phyloP scores from a whole-genome alignment of 2,888 invertebrate genomes.

The Heliconius sara region DNA sequence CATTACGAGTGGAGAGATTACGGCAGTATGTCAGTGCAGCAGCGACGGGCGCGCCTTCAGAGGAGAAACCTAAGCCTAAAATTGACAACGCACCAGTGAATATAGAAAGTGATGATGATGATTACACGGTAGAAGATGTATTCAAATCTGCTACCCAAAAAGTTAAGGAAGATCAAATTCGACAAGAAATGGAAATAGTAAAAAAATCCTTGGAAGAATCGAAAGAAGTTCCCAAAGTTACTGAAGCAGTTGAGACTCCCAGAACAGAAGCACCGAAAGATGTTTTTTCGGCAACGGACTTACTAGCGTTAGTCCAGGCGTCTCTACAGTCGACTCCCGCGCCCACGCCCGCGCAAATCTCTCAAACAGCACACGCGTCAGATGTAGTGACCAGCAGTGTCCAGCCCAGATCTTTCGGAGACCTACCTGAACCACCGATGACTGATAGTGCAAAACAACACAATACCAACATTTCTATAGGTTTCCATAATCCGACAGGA shows the following conservation, averaged over 20 bases:
- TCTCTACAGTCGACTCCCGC: conserved; percentile 62
- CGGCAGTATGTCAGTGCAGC: conserved; percentile 88
- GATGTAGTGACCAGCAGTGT: conserved; percentile 61
- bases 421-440: conserved; percentile 56
- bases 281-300: conserved; percentile 67
- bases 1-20: conserved; percentile 89
- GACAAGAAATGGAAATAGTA: conserved; percentile 84
- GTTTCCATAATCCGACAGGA: conserved; percentile 18
- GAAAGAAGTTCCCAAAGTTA: conserved; percentile 50
- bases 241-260: conserved; percentile 41
- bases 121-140: conserved; percentile 92
- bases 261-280: conserved; percentile 49
- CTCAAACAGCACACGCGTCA: conserved; percentile 29
- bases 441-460: conserved; percentile 30
- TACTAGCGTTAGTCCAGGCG: conserved; percentile 74
- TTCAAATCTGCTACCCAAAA: conserved; percentile 90
- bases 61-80: conserved; percentile 19
- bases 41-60: conserved; percentile 49
- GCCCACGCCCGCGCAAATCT: conserved; percentile 45
- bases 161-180: conserved; percentile 85
- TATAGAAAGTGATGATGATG: conserved; percentile 89
- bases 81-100: conserved; percentile 49
- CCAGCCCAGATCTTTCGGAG: conserved; percentile 73
- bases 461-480: conserved; percentile 8
- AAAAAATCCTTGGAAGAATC: conserved; percentile 73